Percentiles rank a stretch among this genome's conserved stretches.
These are phyloP conservation scores for Philaenus spumarius DNA, from an alignment of 1,140 invertebrate genomes.

Conservation along the genomic window DNA sequence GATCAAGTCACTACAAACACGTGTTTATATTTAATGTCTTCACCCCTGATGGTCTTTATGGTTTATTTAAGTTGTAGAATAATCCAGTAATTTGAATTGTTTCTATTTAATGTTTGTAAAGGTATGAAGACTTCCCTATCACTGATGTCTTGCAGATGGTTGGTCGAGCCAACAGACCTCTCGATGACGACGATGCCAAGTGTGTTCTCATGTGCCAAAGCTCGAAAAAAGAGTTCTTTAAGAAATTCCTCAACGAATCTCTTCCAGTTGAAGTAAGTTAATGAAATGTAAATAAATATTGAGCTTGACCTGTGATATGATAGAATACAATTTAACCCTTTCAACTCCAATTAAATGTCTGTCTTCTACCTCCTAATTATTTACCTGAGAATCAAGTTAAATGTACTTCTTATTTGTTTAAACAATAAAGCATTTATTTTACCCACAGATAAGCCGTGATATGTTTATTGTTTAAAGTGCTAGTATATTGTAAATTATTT, in stretches of 20 bases:
- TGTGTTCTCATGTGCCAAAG: slow-evolving; percentile 96
- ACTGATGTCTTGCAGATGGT: slow-evolving; percentile 98
- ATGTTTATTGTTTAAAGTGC: too few relatives aligned
- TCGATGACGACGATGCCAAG: slow-evolving; percentile 89
- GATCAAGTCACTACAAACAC: background rate
- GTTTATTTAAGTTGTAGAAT: background rate
- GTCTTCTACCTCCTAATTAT: too few relatives aligned
- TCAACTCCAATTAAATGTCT: too few relatives aligned
- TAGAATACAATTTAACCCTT: too few relatives aligned
- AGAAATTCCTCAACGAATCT: slow-evolving; percentile 97
- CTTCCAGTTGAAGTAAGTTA: slow-evolving; percentile 80
- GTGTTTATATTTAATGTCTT: background rate
- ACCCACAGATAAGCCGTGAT: too few relatives aligned
- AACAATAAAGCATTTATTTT: too few relatives aligned
- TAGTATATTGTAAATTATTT: too few relatives aligned
- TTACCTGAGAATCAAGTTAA: too few relatives aligned
- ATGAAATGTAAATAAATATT: too few relatives aligned
- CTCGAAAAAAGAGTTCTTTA: slow-evolving; percentile 98
- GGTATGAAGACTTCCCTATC: slow-evolving; percentile 96
- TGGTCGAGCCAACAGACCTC: slow-evolving; percentile 81
- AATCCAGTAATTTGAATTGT: too few relatives aligned
- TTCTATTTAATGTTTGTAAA: slow-evolving; percentile 50
- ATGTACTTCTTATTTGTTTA: too few relatives aligned
- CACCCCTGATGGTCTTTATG: background rate
- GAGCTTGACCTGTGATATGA: too few relatives aligned